Evolutionary conservation across 2,113 vertebrate species (phyloP).

Genomic region (Sapayoa aenigma): DNA sequence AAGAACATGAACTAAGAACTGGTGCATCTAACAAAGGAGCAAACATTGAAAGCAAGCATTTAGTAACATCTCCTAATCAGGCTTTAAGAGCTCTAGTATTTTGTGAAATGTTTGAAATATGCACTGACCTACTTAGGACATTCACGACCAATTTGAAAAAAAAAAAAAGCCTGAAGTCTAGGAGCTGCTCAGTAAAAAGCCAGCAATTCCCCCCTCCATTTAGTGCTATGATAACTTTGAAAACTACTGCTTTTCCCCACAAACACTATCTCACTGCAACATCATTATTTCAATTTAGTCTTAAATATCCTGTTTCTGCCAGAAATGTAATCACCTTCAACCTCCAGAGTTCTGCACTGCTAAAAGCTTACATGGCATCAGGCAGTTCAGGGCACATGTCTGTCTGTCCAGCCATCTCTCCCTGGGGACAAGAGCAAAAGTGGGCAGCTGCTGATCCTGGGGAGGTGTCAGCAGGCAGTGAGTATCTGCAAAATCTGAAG

Average conservation of each 20-base stretch:
- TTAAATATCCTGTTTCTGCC: not conserved
- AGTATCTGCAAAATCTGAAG: not conserved
- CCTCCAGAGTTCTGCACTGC: not conserved
- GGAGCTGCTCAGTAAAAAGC: not conserved
- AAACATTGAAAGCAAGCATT: not conserved
- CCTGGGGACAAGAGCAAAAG: fast-evolving
- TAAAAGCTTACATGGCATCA: not conserved
- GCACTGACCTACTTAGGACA: slow-evolving; percentile 48
- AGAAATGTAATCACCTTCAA: not conserved
- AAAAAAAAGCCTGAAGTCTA: not conserved
- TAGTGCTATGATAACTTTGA: not conserved
- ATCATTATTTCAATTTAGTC: not conserved
- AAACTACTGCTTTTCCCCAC: not conserved
- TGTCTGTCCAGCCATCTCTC: fast-evolving
- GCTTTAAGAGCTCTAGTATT: slow-evolving; percentile 16
- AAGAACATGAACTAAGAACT: not conserved
- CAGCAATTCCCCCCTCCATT: not conserved
- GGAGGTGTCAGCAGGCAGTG: not conserved
- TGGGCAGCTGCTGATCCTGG: not conserved
- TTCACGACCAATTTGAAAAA: not conserved
- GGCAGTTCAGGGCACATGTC: fast-evolving
- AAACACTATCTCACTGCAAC: not conserved
- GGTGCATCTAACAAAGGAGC: not conserved
- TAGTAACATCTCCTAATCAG: slow-evolving; percentile 17
- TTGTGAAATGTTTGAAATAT: slow-evolving; percentile 22